Base-by-base conservation (phyloP, 2,888 invertebrate genomes). In the Melieria picta region DNA sequence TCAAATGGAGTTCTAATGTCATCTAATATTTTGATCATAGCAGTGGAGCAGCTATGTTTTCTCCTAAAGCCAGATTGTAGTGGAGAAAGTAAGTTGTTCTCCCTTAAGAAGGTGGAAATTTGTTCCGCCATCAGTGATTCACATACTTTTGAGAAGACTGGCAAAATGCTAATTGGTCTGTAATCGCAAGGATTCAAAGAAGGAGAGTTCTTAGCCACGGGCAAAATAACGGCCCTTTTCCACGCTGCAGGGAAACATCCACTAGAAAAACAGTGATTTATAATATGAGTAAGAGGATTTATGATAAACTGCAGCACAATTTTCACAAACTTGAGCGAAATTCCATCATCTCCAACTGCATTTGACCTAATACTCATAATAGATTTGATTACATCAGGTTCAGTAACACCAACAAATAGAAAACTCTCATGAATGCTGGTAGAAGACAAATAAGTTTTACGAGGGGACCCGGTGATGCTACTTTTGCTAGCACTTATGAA, bases 31-130 rank as follows among this genome's bases (percentile, higher is more conserved):
- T 67, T 60, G 11, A 67, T 4, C 60, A 67, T 58, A 13, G 67
- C 67, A 10, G 60, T 67, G 48, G 60, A 60, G 57, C 67, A 67
- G 60, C 60, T 67, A 58, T 60, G 67, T 11, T 43, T 43, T 11
- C 30, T 58, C 42, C 50, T 58, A 60, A 67, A 67, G 5, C 60
- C 60, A 30, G 67, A 67, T 16, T 67, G 58, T 6, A 58, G 43
- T 43, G 67, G 48, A 10, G 60, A 67, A 43, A 58, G 47, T 7
- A 67, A 42, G 4, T 67, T 57, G 13, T 30, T 47, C 42, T 30
- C 13, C 10, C 58, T 48, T 10, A 67, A 13, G 58, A 50, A 60
- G 11, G 11, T 16, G 30, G 42, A 60, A 5, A 55, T 55, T 13
- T 55, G 55, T 6, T 55, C 55, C 42, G 57, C 13, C 16, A 57